phyloP scores from a whole-genome alignment of 2,888 invertebrate genomes.

The Agrypnus murinus region DNA sequence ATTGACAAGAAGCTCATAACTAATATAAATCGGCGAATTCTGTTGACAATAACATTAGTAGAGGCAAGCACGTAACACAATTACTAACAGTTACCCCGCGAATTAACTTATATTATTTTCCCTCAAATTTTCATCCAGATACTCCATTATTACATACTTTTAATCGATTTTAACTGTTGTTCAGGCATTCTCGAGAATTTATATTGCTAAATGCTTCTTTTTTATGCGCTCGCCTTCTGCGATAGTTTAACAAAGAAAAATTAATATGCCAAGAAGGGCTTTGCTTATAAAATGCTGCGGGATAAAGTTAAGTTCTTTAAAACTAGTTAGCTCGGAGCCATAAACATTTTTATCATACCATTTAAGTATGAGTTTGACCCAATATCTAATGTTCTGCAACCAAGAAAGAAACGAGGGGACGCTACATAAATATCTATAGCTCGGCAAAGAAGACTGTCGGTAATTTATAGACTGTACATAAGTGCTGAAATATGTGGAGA shows the following conservation, averaged over 20 bases:
- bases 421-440: conserved; percentile 44
- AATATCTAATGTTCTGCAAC: conserved; percentile 39
- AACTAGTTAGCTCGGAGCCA: conserved; percentile 36
- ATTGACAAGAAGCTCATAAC: no score
- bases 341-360: conserved; percentile 48
- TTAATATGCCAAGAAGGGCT: conserved; percentile 37
- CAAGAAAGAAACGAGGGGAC: conserved; percentile 30
- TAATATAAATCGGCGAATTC: no score
- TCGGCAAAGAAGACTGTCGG: conserved; percentile 25
- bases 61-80: no score
- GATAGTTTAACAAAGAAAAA: conserved; percentile 28
- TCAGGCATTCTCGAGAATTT: background rate
- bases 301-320: conserved; percentile 40
- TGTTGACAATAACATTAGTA: no score
- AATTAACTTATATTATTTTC: no score
- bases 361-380: conserved; percentile 47
- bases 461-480: conserved; percentile 47
- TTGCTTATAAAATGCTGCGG: conserved; percentile 37
- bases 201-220: background rate
- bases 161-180: no score
- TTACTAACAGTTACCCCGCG: no score
- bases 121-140: no score
- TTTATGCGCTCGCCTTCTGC: background rate
- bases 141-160: no score
- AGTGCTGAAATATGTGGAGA: conserved; percentile 35